Evolutionary conservation across 2,797 vertebrate species (phyloP).

Genomic region (Ctenopoma multispine): DNA sequence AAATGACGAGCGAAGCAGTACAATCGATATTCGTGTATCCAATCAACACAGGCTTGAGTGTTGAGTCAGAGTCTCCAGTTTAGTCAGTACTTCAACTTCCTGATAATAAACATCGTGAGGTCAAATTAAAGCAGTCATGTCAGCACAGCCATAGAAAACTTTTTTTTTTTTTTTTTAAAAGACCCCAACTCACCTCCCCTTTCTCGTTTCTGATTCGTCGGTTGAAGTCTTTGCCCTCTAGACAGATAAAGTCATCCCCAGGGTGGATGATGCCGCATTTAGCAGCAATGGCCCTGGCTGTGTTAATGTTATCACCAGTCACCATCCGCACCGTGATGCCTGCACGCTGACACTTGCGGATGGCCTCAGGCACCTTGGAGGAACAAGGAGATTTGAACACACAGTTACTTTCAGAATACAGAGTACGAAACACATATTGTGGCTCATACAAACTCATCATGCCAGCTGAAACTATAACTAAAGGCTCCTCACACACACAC

Average conservation of each 20-base stretch:
- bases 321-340: slow-evolving; percentile 96
- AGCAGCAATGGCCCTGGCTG: slow-evolving; percentile 91
- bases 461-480: neutral
- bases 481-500: neutral
- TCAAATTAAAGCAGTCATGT: neutral
- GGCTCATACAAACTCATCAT: neutral
- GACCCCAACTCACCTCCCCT: slow-evolving; percentile 85
- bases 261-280: slow-evolving; percentile 95
- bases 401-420: slow-evolving; percentile 15
- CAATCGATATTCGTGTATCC: neutral
- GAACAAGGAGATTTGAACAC: slow-evolving; percentile 17
- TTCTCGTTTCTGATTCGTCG: slow-evolving; percentile 93
- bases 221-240: slow-evolving; percentile 95
- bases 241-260: slow-evolving; percentile 91
- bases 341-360: slow-evolving; percentile 91
- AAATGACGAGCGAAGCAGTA: neutral
- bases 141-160: neutral
- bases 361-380: slow-evolving; percentile 90
- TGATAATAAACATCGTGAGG: neutral
- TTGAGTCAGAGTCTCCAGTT: neutral
- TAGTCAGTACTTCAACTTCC: neutral
- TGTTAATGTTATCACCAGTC: slow-evolving; percentile 94
- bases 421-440: neutral
- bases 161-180: neutral
- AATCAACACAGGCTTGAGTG: neutral